phyloP scores from a whole-genome alignment of 2,113 vertebrate genomes.

The Alligator mississippiensis region DNA sequence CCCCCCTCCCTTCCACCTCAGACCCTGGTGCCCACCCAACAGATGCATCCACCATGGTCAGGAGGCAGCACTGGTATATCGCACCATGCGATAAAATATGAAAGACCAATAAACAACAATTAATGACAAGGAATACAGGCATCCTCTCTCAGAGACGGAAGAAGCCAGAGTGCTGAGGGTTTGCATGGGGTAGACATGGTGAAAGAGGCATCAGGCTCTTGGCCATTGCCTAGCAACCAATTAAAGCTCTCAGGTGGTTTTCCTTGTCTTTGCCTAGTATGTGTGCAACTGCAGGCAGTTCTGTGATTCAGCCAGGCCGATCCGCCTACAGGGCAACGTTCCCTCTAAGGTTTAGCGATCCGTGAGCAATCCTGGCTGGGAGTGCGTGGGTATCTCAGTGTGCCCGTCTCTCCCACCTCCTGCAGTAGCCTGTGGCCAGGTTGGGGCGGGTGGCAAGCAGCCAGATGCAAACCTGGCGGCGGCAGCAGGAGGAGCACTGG shows the following conservation, averaged over 20 bases:
- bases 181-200: not conserved
- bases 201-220: not conserved
- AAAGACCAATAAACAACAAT: not conserved
- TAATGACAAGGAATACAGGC: not conserved
- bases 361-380: no score
- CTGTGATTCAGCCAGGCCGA: not conserved
- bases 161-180: rapidly evolving
- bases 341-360: no score
- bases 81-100: not conserved
- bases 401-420: no score
- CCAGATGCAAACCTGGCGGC: no score
- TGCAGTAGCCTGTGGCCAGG: no score
- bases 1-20: not conserved
- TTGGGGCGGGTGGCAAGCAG: no score
- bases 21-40: no score
- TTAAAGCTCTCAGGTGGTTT: not conserved
- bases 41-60: not conserved
- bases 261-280: not conserved
- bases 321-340: rapidly evolving
- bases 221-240: rapidly evolving
- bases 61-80: not conserved
- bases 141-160: no score
- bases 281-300: not conserved
- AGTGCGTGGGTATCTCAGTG: no score
- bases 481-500: no score